Evolutionary conservation across 1,140 invertebrate species (phyloP).

Genomic region (Drosophila ananassae): DNA sequence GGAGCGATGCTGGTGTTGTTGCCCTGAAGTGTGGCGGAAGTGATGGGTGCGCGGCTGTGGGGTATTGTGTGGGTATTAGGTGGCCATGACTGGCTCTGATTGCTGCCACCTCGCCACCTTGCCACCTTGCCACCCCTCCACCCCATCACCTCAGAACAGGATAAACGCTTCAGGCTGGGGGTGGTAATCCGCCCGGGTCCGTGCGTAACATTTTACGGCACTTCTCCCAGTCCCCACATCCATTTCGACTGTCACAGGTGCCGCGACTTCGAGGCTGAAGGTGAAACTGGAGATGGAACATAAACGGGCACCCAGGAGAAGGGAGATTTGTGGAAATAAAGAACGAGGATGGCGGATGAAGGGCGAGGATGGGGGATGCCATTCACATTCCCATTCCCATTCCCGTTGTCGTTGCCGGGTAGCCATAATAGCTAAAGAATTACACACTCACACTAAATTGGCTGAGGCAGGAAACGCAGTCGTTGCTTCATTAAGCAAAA

Average conservation of each 20-base stretch:
- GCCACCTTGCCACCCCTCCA: slow-evolving; percentile 14
- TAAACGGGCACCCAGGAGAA: background rate
- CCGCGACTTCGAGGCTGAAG: slow-evolving; percentile 41
- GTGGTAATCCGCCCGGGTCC: slow-evolving; percentile 45
- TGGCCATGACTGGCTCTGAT: slow-evolving; percentile 36
- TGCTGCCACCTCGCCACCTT: slow-evolving; percentile 16
- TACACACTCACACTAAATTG: slow-evolving; percentile 83
- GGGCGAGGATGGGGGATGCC: background rate
- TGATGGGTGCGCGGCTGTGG: slow-evolving; percentile 47
- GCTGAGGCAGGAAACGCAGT: slow-evolving; percentile 81
- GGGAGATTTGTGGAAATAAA: background rate
- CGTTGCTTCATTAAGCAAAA: slow-evolving; percentile 84
- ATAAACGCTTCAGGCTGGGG: slow-evolving; percentile 66
- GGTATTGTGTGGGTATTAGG: slow-evolving; percentile 4
- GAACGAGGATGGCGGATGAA: background rate
- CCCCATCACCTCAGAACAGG: slow-evolving; percentile 33
- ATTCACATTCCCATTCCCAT: background rate
- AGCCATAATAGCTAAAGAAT: slow-evolving; percentile 83
- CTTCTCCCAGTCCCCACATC: slow-evolving; percentile 9
- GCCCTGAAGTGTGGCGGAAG: slow-evolving; percentile 50
- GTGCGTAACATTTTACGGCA: slow-evolving; percentile 76
- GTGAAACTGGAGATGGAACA: slow-evolving; percentile 24
- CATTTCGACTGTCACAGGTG: slow-evolving; percentile 64
- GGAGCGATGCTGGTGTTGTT: slow-evolving; percentile 33
- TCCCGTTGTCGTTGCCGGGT: slow-evolving; percentile 26